Conservation (phyloP, 1,140 invertebrate species). For the Bombus cullumanus region DNA sequence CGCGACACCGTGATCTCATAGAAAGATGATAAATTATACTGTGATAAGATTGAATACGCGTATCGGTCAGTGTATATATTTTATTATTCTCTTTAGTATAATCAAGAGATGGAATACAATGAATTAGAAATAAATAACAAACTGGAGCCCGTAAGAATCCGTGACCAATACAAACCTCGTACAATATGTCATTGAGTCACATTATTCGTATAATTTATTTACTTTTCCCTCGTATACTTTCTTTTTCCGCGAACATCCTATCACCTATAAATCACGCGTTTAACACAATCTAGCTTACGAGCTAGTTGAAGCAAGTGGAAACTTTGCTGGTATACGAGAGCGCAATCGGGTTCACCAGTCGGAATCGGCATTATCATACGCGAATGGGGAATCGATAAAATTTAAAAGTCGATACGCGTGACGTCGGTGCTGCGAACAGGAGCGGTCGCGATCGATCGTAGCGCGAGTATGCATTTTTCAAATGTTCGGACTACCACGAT, state of each 20-base stretch:
- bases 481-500: constrained; percentile 41
- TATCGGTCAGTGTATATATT: neutral
- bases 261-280: constrained; percentile 10
- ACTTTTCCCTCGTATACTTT: neutral
- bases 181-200: neutral
- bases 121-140: neutral
- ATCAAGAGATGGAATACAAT: neutral
- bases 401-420: constrained; percentile 44
- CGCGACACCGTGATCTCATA: too few species aligned
- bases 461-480: constrained; percentile 46
- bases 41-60: neutral
- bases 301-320: neutral
- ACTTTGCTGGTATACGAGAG: neutral
- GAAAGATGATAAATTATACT: neutral
- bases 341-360: neutral
- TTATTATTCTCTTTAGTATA: neutral
- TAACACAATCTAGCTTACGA: neutral
- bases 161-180: neutral
- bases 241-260: neutral
- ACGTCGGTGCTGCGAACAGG: neutral
- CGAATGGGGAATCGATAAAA: constrained; percentile 43
- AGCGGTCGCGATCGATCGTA: constrained; percentile 31
- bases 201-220: constrained; percentile 9
- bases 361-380: constrained; percentile 39
- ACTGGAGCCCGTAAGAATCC: too few species aligned